These are phyloP conservation scores for Naja naja DNA, from an alignment of 2,113 vertebrate genomes.

Conservation along the genomic window DNA sequence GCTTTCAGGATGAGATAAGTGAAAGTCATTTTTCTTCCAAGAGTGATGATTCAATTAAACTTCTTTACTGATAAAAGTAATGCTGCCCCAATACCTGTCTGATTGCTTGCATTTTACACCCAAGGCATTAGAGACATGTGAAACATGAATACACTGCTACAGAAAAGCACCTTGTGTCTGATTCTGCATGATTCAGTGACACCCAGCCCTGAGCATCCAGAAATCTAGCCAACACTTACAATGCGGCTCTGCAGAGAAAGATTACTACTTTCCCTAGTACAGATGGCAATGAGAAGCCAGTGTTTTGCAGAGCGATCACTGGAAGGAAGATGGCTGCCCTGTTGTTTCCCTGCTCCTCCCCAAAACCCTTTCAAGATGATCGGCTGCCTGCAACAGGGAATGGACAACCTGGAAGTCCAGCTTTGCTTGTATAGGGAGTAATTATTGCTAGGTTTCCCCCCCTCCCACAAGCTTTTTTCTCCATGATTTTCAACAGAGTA, in stretches of 20 bases:
- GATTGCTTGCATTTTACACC: neutral
- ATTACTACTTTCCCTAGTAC: neutral
- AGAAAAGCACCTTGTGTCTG: too few relatives aligned
- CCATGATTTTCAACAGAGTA: neutral
- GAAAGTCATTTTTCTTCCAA: neutral
- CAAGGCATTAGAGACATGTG: neutral
- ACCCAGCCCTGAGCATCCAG: neutral
- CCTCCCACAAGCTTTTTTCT: neutral
- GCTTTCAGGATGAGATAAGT: neutral
- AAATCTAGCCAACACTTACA: neutral
- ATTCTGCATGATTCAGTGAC: neutral
- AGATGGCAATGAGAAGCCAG: neutral
- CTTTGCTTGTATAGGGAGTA: neutral
- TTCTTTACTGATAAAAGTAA: neutral
- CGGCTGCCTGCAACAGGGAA: neutral
- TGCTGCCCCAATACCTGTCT: neutral
- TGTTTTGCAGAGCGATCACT: neutral
- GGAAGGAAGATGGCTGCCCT: neutral
- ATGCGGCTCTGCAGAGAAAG: neutral
- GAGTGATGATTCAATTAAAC: neutral
- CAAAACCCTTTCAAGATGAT: neutral
- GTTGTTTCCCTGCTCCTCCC: neutral
- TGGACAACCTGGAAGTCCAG: rapidly evolving
- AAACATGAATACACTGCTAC: neutral
- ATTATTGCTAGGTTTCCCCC: neutral